Evolutionary conservation across 2,888 invertebrate species (phyloP).

Genomic region (Lasioglossum malachurum): DNA sequence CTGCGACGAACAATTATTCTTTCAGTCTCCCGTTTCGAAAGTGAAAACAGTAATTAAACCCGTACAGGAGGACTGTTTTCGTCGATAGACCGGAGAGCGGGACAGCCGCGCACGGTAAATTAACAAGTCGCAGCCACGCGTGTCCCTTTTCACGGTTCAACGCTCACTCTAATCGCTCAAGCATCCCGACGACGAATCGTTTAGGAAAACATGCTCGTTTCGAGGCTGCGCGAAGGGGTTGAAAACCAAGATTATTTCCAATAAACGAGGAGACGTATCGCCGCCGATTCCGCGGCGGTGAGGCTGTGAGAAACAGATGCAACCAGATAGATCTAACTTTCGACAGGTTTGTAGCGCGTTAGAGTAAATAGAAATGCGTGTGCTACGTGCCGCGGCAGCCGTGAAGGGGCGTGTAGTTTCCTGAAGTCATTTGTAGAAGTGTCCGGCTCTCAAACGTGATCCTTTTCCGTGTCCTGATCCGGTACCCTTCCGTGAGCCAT

Average conservation of each 20-base stretch:
- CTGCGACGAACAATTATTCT: background rate
- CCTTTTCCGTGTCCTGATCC: slow-evolving; percentile 74
- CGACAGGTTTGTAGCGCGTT: slow-evolving; percentile 23
- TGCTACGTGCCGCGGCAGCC: slow-evolving; percentile 75
- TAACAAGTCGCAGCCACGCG: slow-evolving; percentile 45
- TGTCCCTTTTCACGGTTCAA: slow-evolving; percentile 48
- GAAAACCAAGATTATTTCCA: background rate
- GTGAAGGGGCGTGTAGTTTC: slow-evolving; percentile 82
- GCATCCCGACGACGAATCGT: slow-evolving; percentile 30
- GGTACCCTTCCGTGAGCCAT: slow-evolving; percentile 72
- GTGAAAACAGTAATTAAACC: background rate
- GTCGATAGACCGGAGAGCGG: background rate
- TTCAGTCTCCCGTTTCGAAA: background rate
- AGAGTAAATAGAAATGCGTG: slow-evolving; percentile 72
- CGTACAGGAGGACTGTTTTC: background rate
- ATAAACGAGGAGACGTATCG: slow-evolving; percentile 24
- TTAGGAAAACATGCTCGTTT: slow-evolving; percentile 25
- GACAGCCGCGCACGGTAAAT: slow-evolving; percentile 29
- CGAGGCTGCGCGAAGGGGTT: slow-evolving; percentile 25
- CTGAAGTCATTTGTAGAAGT: slow-evolving; percentile 81
- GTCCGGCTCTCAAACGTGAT: slow-evolving; percentile 79
- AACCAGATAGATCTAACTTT: slow-evolving; percentile 24
- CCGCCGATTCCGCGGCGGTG: slow-evolving; percentile 59
- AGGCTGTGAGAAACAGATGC: slow-evolving; percentile 22
- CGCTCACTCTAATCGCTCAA: slow-evolving; percentile 38